Base-by-base conservation (phyloP, 2,888 invertebrate genomes). In the Archips crataeganus region DNA sequence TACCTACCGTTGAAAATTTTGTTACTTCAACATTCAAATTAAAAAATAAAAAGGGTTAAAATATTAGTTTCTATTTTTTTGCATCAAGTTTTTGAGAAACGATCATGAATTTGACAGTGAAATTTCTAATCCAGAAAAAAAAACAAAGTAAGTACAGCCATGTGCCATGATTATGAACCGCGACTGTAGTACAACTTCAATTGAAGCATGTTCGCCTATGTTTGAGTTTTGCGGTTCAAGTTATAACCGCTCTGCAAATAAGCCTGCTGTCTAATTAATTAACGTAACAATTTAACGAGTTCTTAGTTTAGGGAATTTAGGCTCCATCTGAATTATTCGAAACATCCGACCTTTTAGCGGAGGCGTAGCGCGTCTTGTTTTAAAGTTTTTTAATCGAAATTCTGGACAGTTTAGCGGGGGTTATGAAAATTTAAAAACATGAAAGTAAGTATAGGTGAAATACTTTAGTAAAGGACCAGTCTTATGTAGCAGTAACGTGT, bases 321-420 rank as follows among this genome's bases (percentile, higher is more conserved):
- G 60, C 36, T 60, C n/a, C 34, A 59, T 59, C 36, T 13, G n/a
- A 60, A 60, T 13, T 60, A 60, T 60, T 60, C 59, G 32, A 11
- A 59, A 59, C 59, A 34, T 59, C 59, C 5, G 60, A 60, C 60
- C 57, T 32, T 57, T 57, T 11, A 32, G 32, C 15, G 51, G 32
- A 4, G n/a, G n/a, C 49, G 49, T 3, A 4, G 32, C 57, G 57
- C 57, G 57, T 32, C 57, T 57, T 57, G 23, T 23, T 57, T 32
- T 32, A 32, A 57, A 57, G 57, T 57, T 57, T 57, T 57, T 57
- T 57, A 57, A 57, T 57, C 57, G 57, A 32, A 57, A 57, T 57
- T 57, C 57, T 57, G 32, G 11, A 11, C 57, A 57, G 11, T 57
- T 57, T 32, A 23, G 32, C 11, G 10, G 0, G n/a, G 49, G 13